Evolutionary conservation across 2,888 invertebrate genomes (phyloP).

Genomic region (Conistra vaccinii): DNA sequence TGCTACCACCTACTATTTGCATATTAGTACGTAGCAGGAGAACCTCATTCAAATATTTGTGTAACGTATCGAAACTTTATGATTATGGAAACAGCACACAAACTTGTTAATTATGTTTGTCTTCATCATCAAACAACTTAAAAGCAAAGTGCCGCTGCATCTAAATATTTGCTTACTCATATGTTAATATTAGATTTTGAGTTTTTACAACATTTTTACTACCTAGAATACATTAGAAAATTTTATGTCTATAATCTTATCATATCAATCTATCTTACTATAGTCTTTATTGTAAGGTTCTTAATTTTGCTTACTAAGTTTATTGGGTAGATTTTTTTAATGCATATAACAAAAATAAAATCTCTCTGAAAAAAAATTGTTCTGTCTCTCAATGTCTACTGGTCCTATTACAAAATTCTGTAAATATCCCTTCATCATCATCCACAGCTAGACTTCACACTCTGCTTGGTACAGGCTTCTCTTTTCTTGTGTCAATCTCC

Average conservation of each 20-base stretch:
- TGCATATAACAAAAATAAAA: too few relatives aligned
- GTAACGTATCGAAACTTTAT: background rate
- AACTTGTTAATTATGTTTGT: conserved; percentile 8
- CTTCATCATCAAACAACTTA: conserved; percentile 10
- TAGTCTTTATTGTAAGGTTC: background rate
- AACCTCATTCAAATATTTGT: conserved; percentile 13
- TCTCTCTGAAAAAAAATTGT: too few relatives aligned
- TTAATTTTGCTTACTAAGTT: background rate
- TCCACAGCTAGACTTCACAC: background rate
- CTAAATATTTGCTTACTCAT: conserved; percentile 15
- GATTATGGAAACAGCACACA: conserved; percentile 36
- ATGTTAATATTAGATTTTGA: background rate
- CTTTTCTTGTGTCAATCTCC: background rate
- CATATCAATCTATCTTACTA: background rate
- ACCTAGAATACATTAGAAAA: background rate
- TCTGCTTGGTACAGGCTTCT: background rate
- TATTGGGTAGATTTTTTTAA: too few relatives aligned
- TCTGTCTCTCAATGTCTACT: background rate
- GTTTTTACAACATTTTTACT: background rate
- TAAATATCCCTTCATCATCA: background rate
- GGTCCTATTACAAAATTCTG: background rate
- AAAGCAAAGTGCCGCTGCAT: conserved; percentile 21
- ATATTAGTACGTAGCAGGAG: too few relatives aligned
- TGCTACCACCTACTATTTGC: too few relatives aligned
- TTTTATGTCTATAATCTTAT: background rate